Conservation (phyloP, 2,888 invertebrate species). For the Callosobruchus maculatus region DNA sequence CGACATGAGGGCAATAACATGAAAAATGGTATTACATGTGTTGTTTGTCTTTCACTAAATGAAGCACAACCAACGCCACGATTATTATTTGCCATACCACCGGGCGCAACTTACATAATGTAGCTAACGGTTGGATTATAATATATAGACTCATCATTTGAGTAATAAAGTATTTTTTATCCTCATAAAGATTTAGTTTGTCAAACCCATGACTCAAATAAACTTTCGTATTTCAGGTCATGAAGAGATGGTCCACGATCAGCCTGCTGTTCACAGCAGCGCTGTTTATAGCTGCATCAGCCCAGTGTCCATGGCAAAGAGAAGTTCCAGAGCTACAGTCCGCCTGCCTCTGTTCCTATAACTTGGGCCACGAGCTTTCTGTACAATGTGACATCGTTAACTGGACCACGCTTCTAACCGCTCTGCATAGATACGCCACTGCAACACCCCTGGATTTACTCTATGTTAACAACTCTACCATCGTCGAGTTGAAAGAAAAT, state of each 20-base stretch:
- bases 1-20: too few species aligned
- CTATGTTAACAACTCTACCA: slow-evolving; percentile 84
- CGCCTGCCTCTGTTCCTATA: slow-evolving; percentile 84
- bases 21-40: too few species aligned
- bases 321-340: slow-evolving; percentile 72
- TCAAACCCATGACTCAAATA: background rate
- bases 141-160: too few species aligned
- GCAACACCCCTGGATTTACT: slow-evolving; percentile 74
- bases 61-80: too few species aligned
- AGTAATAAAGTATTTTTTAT: too few species aligned
- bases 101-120: too few species aligned
- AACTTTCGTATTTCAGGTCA: slow-evolving; percentile 36
- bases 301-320: slow-evolving; percentile 83
- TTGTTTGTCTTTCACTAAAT: too few species aligned
- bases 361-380: slow-evolving; percentile 78
- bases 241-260: slow-evolving; percentile 37
- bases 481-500: slow-evolving; percentile 63
- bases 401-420: slow-evolving; percentile 68
- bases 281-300: slow-evolving; percentile 42
- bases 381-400: slow-evolving; percentile 90
- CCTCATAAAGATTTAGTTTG: too few species aligned
- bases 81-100: too few species aligned
- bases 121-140: too few species aligned
- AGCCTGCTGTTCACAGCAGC: slow-evolving; percentile 33
- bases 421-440: slow-evolving; percentile 66